Evolutionary conservation across 2,888 invertebrate species (phyloP).

Genomic region (Leptopilina drosophilae): DNA sequence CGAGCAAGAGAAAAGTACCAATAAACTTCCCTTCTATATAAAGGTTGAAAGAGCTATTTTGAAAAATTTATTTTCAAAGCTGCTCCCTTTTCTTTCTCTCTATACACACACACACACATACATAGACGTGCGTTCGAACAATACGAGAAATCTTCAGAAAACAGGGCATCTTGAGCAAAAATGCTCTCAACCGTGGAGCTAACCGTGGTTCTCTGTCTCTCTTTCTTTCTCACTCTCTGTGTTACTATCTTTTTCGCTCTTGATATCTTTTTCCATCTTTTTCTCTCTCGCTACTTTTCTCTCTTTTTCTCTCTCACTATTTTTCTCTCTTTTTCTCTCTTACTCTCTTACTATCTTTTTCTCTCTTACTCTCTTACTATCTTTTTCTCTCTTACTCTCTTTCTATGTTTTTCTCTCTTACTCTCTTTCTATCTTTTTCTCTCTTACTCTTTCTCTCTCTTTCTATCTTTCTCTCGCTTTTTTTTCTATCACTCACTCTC

Average conservation of each 20-base stretch:
- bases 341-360: too few species aligned
- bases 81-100: neutral
- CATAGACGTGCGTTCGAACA: neutral
- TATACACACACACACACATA: too few species aligned
- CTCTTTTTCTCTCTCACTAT: too few species aligned
- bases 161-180: conserved; percentile 27
- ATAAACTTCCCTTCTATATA: too few species aligned
- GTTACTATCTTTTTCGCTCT: conserved; percentile 38
- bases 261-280: neutral
- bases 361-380: too few species aligned
- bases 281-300: neutral
- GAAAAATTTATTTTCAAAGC: conserved; percentile 26
- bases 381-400: too few species aligned
- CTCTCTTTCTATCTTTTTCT: too few species aligned
- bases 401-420: too few species aligned
- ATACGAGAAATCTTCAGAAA: conserved; percentile 30
- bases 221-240: neutral
- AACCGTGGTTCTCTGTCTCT: neutral
- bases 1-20: too few species aligned
- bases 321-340: too few species aligned
- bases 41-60: conserved; percentile 16
- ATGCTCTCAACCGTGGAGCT: conserved; percentile 3
- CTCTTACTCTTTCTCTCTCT: too few species aligned
- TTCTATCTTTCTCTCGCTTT: too few species aligned
- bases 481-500: neutral